Evolutionary conservation across 92 coral and sea anemone genomes (phyloP).

Genomic region (Isaurus tuberculatus): DNA sequence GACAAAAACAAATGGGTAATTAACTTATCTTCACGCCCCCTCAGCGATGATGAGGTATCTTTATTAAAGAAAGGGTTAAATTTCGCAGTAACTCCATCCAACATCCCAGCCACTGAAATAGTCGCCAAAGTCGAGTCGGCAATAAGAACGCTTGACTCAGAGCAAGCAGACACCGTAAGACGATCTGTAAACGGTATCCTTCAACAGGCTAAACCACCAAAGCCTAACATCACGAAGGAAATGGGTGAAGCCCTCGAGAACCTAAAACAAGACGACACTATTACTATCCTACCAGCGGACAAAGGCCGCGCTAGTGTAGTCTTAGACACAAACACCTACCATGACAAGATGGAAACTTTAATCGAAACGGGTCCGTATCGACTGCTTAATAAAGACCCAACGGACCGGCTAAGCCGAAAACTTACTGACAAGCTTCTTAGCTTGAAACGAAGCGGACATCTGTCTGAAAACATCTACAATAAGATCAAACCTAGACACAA

Average conservation of each 20-base stretch:
- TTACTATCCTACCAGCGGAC: conserved; percentile 55
- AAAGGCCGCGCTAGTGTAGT: conserved; percentile 56
- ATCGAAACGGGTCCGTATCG: conserved; percentile 27
- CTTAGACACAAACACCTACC: conserved; percentile 28
- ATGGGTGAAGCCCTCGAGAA: conserved; percentile 21
- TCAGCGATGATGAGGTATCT: conserved; percentile 1
- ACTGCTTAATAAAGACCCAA: conserved; percentile 28
- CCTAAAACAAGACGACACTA: conserved; percentile 51
- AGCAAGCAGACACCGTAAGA: conserved; percentile 37
- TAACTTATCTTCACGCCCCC: conserved; percentile 43
- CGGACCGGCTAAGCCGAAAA: conserved; percentile 22
- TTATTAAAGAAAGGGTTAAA: conserved; percentile 25
- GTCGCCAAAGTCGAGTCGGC: conserved; percentile 46
- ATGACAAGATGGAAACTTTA: not conserved
- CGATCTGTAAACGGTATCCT: conserved; percentile 33
- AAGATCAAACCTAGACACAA: conserved; percentile 39
- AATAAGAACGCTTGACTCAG: conserved; percentile 34
- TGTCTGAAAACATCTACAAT: conserved; percentile 10
- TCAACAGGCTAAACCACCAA: conserved; percentile 46
- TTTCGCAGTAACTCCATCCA: conserved; percentile 35
- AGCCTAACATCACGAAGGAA: conserved; percentile 59
- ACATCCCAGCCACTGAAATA: conserved; percentile 33
- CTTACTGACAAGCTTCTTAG: conserved; percentile 15
- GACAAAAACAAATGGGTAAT: conserved; percentile 46
- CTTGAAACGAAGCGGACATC: conserved; percentile 34